Evolutionary conservation across 2,113 vertebrate species (phyloP), one percentile per base, ranked within the genome.

Genomic region (Gobiocypris rarus): DNA sequence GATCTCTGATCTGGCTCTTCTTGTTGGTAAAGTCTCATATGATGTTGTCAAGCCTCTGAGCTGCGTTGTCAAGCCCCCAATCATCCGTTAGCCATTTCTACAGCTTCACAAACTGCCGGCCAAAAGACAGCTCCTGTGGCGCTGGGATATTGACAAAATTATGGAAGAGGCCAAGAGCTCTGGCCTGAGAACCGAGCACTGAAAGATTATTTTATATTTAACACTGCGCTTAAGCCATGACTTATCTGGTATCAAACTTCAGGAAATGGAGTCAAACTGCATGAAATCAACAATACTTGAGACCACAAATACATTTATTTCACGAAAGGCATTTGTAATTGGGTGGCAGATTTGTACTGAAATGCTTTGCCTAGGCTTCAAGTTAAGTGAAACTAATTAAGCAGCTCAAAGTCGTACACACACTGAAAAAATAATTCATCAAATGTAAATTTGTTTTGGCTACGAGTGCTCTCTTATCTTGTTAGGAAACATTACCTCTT

Each of bases 181-280:
- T 92, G 90, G 89, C 89, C 89, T 56, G 11, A 79, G 80, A 91
- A 90, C 92, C 92, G 89, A 89, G 85, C 43, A 69, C 82, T 74
- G 86, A 83, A 80, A 87, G 90, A 91, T 92, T 91, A 91, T 89
- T 87, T 86, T 87, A 84, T 86, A 84, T 86, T 88, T 88, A 63
- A 85, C 90, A 84, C 82, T 82, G 70, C 81, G 41, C 26, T 87
- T 88, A 87, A 89, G 86, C 86, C 87, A 87, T 69, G 31, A 11
- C 74, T 71, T 91, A 84, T 83, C 88, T 69, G 61, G 84, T 84
- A 89, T 91, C 90, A 81, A 88, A 89, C 90, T 92, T 90, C 87
- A 70, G 85, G 7, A 91, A 88, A 81, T 58, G 92, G 91, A 43
- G 14, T 45, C 22, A 82, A 31, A 69, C 0, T 54, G 14, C 41